Conservation (phyloP, 2,113 vertebrate species). For the Synchiropus splendidus region DNA sequence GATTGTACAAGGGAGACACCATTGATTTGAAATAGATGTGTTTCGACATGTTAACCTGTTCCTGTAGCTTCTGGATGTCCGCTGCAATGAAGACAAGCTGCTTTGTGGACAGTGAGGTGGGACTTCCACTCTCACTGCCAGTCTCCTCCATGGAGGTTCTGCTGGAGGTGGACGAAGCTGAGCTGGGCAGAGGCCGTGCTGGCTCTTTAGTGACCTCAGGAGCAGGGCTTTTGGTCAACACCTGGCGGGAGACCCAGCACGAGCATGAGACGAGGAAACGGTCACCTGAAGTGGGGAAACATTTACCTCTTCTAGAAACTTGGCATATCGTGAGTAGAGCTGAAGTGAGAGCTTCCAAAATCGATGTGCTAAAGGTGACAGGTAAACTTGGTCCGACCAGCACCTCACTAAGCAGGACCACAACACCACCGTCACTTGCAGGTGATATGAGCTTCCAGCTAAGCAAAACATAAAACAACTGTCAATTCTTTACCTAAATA, state of each 20-base stretch:
- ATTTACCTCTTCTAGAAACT: conserved; percentile 84
- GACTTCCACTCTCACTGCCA: conserved; percentile 55
- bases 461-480: background rate
- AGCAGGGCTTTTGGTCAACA: conserved; percentile 67
- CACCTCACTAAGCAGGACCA: conserved; percentile 79
- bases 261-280: no score
- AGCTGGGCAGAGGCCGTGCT: conserved; percentile 70
- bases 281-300: no score
- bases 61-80: conserved; percentile 81
- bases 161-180: conserved; percentile 67
- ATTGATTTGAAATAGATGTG: background rate
- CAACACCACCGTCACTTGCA: conserved; percentile 77
- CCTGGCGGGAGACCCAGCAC: conserved; percentile 63
- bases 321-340: conserved; percentile 78
- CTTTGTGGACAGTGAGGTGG: conserved; percentile 73
- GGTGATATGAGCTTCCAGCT: conserved; percentile 77
- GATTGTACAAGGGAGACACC: background rate
- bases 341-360: conserved; percentile 92
- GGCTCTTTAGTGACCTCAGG: conserved; percentile 70
- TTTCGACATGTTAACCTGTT: conserved; percentile 62
- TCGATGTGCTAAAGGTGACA: conserved; percentile 77
- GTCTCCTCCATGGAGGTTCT: conserved; percentile 71
- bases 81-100: conserved; percentile 77
- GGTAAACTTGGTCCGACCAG: conserved; percentile 84
- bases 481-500: no score